phyloP scores from a whole-genome alignment of 1,140 invertebrate genomes.

The Zaprionus inermis region DNA sequence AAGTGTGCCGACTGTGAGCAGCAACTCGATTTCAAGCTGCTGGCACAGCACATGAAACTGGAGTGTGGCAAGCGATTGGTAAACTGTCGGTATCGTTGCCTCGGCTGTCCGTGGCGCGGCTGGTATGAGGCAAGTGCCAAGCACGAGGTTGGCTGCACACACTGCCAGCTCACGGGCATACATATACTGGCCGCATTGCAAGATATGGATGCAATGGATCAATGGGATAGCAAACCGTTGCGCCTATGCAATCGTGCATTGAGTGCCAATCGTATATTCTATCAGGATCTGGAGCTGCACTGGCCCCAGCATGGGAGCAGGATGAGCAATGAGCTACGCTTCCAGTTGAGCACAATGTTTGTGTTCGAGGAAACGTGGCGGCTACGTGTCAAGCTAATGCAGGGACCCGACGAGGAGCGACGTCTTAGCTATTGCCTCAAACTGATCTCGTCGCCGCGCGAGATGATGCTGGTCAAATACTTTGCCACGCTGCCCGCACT shows the following conservation, averaged over 20 bases:
- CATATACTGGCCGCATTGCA: conserved; percentile 1
- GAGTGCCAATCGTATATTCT: conserved; percentile 9
- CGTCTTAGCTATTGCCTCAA: conserved; percentile 9
- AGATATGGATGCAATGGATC: neutral
- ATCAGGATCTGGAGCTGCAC: conserved; percentile 18
- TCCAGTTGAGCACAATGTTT: neutral
- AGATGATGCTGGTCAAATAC: neutral
- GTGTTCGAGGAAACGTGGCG: conserved; percentile 29
- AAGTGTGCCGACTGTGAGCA: conserved; percentile 16
- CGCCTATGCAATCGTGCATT: neutral
- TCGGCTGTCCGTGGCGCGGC: conserved; percentile 38
- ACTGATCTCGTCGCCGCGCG: neutral
- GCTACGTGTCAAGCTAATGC: neutral
- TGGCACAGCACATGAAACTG: conserved; percentile 10
- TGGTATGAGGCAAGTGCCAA: neutral
- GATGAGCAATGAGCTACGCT: neutral
- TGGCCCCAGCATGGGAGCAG: neutral
- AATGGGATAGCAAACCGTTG: neutral
- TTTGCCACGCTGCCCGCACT: conserved; percentile 22
- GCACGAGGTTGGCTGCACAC: conserved; percentile 10
- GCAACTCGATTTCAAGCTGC: neutral
- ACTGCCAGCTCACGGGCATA: neutral
- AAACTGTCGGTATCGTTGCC: conserved; percentile 22
- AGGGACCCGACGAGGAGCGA: neutral
- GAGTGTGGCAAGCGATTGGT: conserved; percentile 27